Evolutionary conservation across 2,888 invertebrate genomes (phyloP).

Genomic region (Lymantria monacha): DNA sequence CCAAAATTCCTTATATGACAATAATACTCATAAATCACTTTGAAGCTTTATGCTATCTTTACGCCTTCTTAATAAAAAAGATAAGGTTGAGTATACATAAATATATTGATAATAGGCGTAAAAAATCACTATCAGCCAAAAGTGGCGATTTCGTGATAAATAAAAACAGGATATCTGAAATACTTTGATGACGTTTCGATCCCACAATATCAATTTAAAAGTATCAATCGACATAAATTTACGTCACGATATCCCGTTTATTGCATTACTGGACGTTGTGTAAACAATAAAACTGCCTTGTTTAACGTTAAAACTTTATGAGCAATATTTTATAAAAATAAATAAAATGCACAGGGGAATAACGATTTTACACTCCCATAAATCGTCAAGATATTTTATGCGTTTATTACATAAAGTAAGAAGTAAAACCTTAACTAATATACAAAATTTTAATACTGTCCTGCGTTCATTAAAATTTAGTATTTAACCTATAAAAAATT

Average conservation of each 20-base stretch:
- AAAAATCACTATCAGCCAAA: slow-evolving; percentile 5
- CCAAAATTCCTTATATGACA: too few species aligned
- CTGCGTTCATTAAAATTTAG: not conserved
- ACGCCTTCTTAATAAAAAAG: too few species aligned
- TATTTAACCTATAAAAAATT: too few species aligned
- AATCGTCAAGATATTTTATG: slow-evolving; percentile 40
- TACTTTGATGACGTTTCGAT: slow-evolving; percentile 26
- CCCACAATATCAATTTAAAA: slow-evolving; percentile 46
- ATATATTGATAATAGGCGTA: not conserved
- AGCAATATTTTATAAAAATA: slow-evolving; percentile 68
- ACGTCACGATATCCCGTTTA: slow-evolving; percentile 65
- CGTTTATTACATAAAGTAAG: slow-evolving; percentile 24
- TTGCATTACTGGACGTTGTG: slow-evolving; percentile 51
- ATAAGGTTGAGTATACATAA: too few species aligned
- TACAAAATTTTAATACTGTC: not conserved
- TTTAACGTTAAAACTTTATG: slow-evolving; percentile 71
- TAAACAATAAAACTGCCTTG: slow-evolving; percentile 65
- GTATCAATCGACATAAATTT: slow-evolving; percentile 67
- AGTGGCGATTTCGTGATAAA: slow-evolving; percentile 14
- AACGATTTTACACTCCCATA: slow-evolving; percentile 49
- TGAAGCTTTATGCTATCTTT: too few species aligned
- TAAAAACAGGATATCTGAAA: slow-evolving; percentile 25
- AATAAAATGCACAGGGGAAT: slow-evolving; percentile 54
- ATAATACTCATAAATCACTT: too few species aligned
- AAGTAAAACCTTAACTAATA: slow-evolving; percentile 1